Conservation (phyloP, 37 sponge, comb jelly and placozoan species). For the Haliclona indistincta region DNA sequence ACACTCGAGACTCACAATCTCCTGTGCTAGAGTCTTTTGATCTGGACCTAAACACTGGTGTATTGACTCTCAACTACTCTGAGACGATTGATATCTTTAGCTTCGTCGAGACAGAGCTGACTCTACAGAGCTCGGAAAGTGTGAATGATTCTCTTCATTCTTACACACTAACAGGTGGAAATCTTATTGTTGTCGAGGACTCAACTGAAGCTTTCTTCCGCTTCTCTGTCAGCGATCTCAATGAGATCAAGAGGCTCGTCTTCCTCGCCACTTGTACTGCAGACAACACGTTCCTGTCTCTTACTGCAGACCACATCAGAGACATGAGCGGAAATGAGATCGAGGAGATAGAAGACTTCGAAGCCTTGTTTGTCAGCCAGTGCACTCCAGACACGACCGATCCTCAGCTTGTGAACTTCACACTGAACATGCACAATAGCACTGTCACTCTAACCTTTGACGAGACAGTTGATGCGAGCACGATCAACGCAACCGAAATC, state of each 20-base stretch:
- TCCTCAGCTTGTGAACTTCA: constrained; percentile 64
- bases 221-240: constrained; percentile 64
- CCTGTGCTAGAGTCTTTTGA: constrained; percentile 68
- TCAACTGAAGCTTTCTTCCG: constrained; percentile 43
- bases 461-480: constrained; percentile 78
- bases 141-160: constrained; percentile 7
- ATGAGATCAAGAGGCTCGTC: constrained; percentile 80
- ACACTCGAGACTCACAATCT: constrained; percentile 57
- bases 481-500: constrained; percentile 52
- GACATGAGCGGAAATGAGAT: constrained; percentile 82
- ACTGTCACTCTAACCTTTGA: constrained; percentile 79
- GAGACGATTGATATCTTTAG: constrained; percentile 79
- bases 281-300: constrained; percentile 47
- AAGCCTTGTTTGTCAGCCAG: constrained; percentile 31
- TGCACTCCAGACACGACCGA: constrained; percentile 69
- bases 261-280: constrained; percentile 61
- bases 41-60: constrained; percentile 65
- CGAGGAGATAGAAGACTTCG: constrained; percentile 11
- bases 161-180: constrained; percentile 64
- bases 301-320: constrained; percentile 26
- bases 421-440: constrained; percentile 72
- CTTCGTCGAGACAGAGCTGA: constrained; percentile 59
- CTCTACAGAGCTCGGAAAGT: constrained; percentile 59
- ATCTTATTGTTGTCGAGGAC: constrained; percentile 28
- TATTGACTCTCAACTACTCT: constrained; percentile 71